Conservation (phyloP, 2,888 invertebrate genomes). For the Boloria euphrosyne region DNA sequence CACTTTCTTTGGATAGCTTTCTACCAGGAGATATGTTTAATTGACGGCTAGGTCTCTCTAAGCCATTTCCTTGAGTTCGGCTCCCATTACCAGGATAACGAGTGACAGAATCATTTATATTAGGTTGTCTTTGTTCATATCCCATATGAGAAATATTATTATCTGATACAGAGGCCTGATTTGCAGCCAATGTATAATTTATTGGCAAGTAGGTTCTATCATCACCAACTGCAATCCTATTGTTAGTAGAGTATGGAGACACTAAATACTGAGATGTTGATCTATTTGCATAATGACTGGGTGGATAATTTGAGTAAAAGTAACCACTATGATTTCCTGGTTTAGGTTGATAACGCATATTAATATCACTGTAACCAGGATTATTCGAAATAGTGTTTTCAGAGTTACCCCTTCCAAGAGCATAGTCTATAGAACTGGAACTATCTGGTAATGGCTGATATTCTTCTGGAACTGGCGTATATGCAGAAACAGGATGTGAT, state of each 20-base stretch:
- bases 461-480: slow-evolving; percentile 74
- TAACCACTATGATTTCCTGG: slow-evolving; percentile 52
- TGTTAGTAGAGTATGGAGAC: slow-evolving; percentile 56
- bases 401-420: slow-evolving; percentile 51
- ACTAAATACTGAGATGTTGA: slow-evolving; percentile 55
- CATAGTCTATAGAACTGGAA: slow-evolving; percentile 68
- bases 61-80: slow-evolving; percentile 45
- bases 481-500: slow-evolving; percentile 60
- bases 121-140: slow-evolving; percentile 49
- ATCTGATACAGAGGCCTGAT: slow-evolving; percentile 48
- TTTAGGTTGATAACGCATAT: slow-evolving; percentile 74
- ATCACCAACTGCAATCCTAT: slow-evolving; percentile 59
- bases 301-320: slow-evolving; percentile 59
- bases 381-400: slow-evolving; percentile 53
- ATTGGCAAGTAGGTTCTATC: slow-evolving; percentile 57
- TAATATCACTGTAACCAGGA: slow-evolving; percentile 56
- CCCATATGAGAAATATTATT: slow-evolving; percentile 45
- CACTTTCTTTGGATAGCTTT: slow-evolving; percentile 68
- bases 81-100: slow-evolving; percentile 40
- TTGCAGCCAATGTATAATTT: slow-evolving; percentile 53
- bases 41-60: slow-evolving; percentile 73
- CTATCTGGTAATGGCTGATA: slow-evolving; percentile 76
- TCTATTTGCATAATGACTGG: slow-evolving; percentile 51
- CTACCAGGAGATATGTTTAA: slow-evolving; percentile 73
- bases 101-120: slow-evolving; percentile 45